Evolutionary conservation across 1,140 invertebrate species (phyloP).

Genomic region (Lepidostoma basale): DNA sequence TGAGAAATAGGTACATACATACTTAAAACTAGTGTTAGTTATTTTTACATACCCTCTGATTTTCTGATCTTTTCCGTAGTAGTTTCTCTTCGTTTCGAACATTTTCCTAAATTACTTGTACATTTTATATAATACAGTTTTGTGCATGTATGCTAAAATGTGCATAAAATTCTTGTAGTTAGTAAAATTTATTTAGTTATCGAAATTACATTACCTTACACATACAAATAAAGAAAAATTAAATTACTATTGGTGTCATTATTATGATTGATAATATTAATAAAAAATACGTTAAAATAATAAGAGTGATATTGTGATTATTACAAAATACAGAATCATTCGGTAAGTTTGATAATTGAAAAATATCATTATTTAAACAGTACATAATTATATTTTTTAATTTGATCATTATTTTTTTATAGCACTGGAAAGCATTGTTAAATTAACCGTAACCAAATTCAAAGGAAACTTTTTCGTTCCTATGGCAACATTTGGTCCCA

Average conservation of each 20-base stretch:
- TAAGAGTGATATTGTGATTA: not conserved
- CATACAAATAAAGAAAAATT: not conserved
- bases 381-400: not conserved
- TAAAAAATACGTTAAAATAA: not conserved
- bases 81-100: not conserved
- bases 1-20: constrained; percentile 34
- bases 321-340: not conserved
- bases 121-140: not conserved
- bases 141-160: constrained; percentile 24
- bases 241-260: not conserved
- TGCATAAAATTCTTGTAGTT: not conserved
- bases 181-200: constrained; percentile 10
- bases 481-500: too few species aligned
- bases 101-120: constrained; percentile 5
- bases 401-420: not conserved
- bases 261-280: not conserved
- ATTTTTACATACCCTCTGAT: constrained; percentile 4
- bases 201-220: constrained; percentile 10
- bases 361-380: not conserved
- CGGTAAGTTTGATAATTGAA: not conserved
- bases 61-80: not conserved
- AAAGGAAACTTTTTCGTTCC: too few species aligned
- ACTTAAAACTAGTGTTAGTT: constrained; percentile 16
- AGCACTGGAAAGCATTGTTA: not conserved
- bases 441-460: too few species aligned